phyloP scores from a whole-genome alignment of 2,797 vertebrate species.

The Siniperca obscura region DNA sequence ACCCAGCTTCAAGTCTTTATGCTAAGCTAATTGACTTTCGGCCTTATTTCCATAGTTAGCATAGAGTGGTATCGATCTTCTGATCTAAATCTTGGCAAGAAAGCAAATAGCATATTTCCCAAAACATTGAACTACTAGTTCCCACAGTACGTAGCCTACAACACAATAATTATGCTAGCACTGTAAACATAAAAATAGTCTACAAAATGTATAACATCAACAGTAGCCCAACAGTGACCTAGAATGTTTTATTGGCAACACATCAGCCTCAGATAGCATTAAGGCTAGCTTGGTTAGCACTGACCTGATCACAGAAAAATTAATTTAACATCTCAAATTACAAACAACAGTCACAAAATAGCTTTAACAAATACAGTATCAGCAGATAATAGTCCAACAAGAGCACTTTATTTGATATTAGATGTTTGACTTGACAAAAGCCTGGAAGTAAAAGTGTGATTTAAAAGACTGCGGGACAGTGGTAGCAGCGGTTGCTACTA shows the following conservation, averaged over 20 bases:
- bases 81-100: not conserved
- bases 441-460: not conserved
- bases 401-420: not conserved
- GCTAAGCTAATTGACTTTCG: not conserved
- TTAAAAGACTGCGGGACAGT: not conserved
- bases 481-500: not conserved
- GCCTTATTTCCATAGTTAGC: too few relatives aligned
- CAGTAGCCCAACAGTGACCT: too few relatives aligned
- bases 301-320: not conserved
- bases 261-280: too few relatives aligned
- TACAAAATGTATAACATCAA: not conserved
- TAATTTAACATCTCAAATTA: not conserved
- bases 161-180: not conserved
- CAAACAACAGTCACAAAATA: not conserved
- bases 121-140: too few relatives aligned
- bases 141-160: not conserved
- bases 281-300: not conserved
- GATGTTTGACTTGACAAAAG: not conserved
- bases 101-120: too few relatives aligned
- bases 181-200: not conserved
- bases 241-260: too few relatives aligned
- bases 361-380: not conserved
- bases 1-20: not conserved
- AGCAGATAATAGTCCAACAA: not conserved
- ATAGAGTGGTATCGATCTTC: not conserved